Evolutionary conservation across 2,888 invertebrate genomes (phyloP).

Genomic region (Nemoura dubitans): DNA sequence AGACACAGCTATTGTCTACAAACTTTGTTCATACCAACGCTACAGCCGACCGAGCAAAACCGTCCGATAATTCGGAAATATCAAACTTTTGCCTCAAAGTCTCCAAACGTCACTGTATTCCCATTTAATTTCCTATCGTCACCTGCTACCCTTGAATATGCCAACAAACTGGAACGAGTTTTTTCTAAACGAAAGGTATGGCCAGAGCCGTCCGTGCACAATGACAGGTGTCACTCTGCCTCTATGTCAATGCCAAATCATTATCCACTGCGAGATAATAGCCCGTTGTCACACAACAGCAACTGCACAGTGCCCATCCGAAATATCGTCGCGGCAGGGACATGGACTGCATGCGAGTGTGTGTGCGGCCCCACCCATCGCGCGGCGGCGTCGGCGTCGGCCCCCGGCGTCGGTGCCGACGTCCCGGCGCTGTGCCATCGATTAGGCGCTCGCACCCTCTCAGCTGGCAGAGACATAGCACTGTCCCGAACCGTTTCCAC

Average conservation of each 20-base stretch:
- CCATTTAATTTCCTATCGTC: background rate
- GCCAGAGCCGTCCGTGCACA: background rate
- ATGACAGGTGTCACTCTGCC: conserved; percentile 14
- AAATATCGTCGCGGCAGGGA: no score
- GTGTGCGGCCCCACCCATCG: background rate
- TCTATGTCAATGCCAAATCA: conserved; percentile 4
- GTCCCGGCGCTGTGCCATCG: background rate
- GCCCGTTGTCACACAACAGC: background rate
- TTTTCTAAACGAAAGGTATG: background rate
- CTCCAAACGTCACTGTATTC: background rate
- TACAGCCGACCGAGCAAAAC: background rate
- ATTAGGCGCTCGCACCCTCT: conserved; percentile 7
- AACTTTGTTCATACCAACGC: background rate
- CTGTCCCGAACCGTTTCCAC: background rate
- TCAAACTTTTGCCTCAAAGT: background rate
- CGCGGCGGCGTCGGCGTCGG: background rate
- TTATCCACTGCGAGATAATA: background rate
- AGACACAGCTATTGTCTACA: background rate
- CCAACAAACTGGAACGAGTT: conserved; percentile 24
- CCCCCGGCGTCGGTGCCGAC: conserved; percentile 12
- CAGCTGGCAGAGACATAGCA: background rate
- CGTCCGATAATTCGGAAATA: background rate
- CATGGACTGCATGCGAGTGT: background rate
- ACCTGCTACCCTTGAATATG: conserved; percentile 31
- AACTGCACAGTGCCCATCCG: background rate